Base-by-base conservation (phyloP, 2,888 invertebrate species). In the Autographa pulchrina region DNA sequence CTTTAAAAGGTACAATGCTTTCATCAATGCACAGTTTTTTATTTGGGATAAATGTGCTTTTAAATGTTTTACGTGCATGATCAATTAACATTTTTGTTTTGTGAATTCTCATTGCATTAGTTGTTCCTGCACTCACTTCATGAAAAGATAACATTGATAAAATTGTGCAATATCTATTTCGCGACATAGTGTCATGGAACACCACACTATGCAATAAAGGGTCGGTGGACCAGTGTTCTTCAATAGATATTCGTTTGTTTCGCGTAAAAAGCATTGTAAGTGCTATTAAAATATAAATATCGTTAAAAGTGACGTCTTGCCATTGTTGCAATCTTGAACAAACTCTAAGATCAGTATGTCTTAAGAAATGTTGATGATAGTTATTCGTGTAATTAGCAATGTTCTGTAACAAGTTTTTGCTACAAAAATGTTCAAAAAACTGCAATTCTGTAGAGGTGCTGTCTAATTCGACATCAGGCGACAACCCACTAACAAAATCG, bases 1-100 rank as follows among this genome's bases (percentile, higher is more conserved):
- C 80, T 70, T 80, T 80, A 61, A 78, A 82, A 64, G 78, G 78
- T 52, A 82, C 76, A 61, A 77, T 72, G 63, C 78, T 82, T 77
- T 82, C 80, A 62, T 82, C 77, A 64, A 77, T 72, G 60, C 78
- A 78, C 32, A 79, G 13, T 32, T 81, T 74, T 25, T 58, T 13
- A 66, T 62, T 43, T 3, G 77, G 78, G 38, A 72, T 70, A 43
- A 79, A 73, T 65, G 72, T 56, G 16, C 25, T 48, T 75, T 78
- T 70, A 41, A 66, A 80, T 38, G 32, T 71, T 75, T 74, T 41
- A 48, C 74, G 77, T 59, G 75, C 72, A 64, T 73, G 70, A 59
- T 74, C 71, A 65, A 80, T 62, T 20, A 77, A 20, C 64, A 64
- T 64, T 64, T 64, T 32, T 56, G 38, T 68, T 72, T 73, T 73